Percentiles rank a stretch among this genome's conserved stretches.
Evolutionary conservation across 1,140 invertebrate species (phyloP).

Genomic region (Drosophila pachea): DNA sequence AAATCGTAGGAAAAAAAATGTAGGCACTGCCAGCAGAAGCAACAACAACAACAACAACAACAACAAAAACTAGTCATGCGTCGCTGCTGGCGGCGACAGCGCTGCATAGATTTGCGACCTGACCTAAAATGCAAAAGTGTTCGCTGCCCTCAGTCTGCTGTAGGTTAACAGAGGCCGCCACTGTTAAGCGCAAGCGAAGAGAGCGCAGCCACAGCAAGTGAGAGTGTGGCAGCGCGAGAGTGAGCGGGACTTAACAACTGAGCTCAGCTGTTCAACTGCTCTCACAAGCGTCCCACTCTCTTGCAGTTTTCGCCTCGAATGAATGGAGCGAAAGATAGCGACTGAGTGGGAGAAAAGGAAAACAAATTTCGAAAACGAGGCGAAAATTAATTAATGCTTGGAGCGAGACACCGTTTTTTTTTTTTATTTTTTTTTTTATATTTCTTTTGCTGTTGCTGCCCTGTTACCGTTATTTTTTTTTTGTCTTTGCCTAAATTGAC

Average conservation of each 20-base stretch:
- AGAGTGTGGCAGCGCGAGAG: conserved; percentile 4
- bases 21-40: neutral
- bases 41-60: conserved; percentile 17
- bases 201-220: neutral
- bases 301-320: neutral
- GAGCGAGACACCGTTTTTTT: too few relatives aligned
- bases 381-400: conserved; percentile 2
- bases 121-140: conserved; percentile 77
- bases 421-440: too few relatives aligned
- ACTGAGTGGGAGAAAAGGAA: neutral
- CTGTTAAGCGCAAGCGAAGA: conserved; percentile 17
- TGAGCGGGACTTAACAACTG: conserved; percentile 6
- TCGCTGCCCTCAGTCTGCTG: conserved; percentile 29
- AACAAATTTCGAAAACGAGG: neutral
- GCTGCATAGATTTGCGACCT: conserved; percentile 76
- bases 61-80: conserved; percentile 63
- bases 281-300: neutral
- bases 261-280: conserved; percentile 39
- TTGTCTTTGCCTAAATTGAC: neutral
- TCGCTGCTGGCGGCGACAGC: conserved; percentile 36
- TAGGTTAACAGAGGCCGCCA: conserved; percentile 22
- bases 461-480: neutral
- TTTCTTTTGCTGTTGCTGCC: too few relatives aligned
- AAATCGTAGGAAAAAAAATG: conserved; percentile 41
- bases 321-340: too few relatives aligned